phyloP scores from a whole-genome alignment of 2,113 vertebrate species.

The Lepus europaeus region DNA sequence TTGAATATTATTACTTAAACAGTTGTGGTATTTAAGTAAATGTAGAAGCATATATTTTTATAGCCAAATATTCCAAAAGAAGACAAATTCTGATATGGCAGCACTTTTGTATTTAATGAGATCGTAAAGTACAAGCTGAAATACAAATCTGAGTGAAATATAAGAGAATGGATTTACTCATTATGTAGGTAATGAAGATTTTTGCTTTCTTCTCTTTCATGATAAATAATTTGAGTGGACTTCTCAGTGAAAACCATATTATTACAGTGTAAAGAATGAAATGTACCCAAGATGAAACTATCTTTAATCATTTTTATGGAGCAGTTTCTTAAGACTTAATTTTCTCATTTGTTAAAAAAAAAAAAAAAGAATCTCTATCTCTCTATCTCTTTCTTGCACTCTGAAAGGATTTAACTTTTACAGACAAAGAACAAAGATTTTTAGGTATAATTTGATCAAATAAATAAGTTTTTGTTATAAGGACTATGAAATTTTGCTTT shows the following conservation, averaged over 20 bases:
- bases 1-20: conserved; percentile 55
- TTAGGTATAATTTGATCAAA: neutral
- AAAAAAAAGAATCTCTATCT: neutral
- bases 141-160: neutral
- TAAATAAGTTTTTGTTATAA: neutral
- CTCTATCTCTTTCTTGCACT: neutral
- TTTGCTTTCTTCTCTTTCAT: neutral
- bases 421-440: neutral
- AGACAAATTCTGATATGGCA: neutral
- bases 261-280: neutral
- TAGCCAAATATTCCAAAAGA: neutral
- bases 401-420: neutral
- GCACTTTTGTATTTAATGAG: conserved; percentile 7
- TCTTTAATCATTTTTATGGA: neutral
- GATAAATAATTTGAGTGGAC: neutral
- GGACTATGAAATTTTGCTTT: neutral
- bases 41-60: neutral
- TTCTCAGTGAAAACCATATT: neutral
- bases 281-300: neutral
- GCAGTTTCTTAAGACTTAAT: neutral
- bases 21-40: conserved; percentile 18
- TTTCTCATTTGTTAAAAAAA: neutral
- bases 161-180: neutral
- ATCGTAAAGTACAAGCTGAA: neutral
- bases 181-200: neutral